Base-by-base conservation (phyloP, 2,888 invertebrate genomes). In the Xanthia togata region DNA sequence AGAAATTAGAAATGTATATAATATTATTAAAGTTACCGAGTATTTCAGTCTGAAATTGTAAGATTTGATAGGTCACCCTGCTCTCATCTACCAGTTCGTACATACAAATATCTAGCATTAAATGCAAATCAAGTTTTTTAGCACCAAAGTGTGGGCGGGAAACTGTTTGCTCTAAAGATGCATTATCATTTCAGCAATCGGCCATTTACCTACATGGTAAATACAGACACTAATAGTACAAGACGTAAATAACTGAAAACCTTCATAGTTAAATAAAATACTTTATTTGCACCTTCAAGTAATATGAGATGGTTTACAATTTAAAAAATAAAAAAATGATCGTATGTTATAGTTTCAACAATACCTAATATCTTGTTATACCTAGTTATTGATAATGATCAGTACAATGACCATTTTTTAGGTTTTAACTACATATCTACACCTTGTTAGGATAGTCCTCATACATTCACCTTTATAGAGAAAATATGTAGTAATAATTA, bases 11-110 rank as follows among this genome's bases (percentile, higher is more conserved):
- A 64, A 53, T 31, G 17, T 38, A 12, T 23, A 12, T 17, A 26
- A 76, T 50, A 76, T 41, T n/a, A 53, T 20, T 41, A 38, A 26
- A 50, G 17, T 76, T 31, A 74, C 47, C 41, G 60, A 53, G 44
- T 81, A 81, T 80, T 50, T 59, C 20, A 31, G 47, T 71, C 47
- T 31, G 14, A 14, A n/a, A 50, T 41, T 72, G 20, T 74, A 12
- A 1, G 5, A 59, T 75, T 75, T 23, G 31, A 41, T 50, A 82
- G 57, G 76, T 82, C 62, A 76, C 63, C 62, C n/a, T 31, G 41
- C n/a, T 63, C 31, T 63, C 20, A 75, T 41, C 12, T 47, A 81
- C 26, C 9, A n/a, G 4, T 26, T 23, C n/a, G 3, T 26, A n/a
- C 20, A 44, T 6, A 14, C 44, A 31, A 35, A 76, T 44, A 26